Evolutionary conservation across 2,888 invertebrate species (phyloP).

Genomic region (Lobophora halterata): DNA sequence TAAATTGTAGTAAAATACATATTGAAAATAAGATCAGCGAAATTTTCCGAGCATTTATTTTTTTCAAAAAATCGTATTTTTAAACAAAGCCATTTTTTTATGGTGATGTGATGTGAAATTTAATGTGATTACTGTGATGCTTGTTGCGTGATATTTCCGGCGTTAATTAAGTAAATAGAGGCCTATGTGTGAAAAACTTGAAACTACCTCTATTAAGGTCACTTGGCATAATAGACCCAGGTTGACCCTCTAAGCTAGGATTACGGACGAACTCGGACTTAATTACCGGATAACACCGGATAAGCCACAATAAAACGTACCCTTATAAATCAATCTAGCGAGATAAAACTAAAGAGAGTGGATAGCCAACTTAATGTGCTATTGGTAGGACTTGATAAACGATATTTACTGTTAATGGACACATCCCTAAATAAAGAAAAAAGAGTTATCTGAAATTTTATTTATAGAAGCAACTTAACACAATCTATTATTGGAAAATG

Average conservation of each 20-base stretch:
- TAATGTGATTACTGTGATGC: too few relatives aligned
- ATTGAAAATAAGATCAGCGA: too few relatives aligned
- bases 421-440: neutral
- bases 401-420: neutral
- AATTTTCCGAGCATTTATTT: too few relatives aligned
- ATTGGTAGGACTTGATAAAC: neutral
- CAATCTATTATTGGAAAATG: too few relatives aligned
- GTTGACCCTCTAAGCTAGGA: constrained; percentile 42
- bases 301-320: constrained; percentile 58
- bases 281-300: constrained; percentile 61
- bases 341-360: constrained; percentile 46
- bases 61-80: too few relatives aligned
- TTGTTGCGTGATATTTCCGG: neutral
- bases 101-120: too few relatives aligned
- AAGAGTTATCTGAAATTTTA: neutral
- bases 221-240: constrained; percentile 38
- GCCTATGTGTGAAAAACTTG: constrained; percentile 2
- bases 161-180: too few relatives aligned
- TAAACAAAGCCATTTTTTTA: too few relatives aligned
- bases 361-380: constrained; percentile 25
- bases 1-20: too few relatives aligned
- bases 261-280: constrained; percentile 54
- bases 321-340: constrained; percentile 60
- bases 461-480: too few relatives aligned
- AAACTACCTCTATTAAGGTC: constrained; percentile 23